Conservation (phyloP, 2,888 invertebrate species). For the Cataglyphis rosenhaueri region DNA sequence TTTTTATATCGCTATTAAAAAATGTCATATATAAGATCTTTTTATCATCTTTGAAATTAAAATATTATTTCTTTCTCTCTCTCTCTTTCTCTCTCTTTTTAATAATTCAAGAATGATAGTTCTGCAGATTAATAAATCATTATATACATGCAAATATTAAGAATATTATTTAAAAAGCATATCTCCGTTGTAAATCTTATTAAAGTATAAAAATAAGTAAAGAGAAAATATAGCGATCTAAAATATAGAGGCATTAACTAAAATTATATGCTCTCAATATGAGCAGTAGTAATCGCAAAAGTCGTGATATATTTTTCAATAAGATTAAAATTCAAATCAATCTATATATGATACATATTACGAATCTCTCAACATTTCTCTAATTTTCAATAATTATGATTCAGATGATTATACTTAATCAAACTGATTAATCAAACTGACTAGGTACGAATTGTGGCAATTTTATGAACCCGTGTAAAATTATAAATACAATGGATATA, state of each 20-base stretch:
- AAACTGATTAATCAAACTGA: constrained; percentile 10
- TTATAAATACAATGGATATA: neutral
- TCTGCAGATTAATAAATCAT: neutral
- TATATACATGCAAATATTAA: neutral
- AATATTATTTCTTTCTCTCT: neutral
- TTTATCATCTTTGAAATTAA: constrained; percentile 7
- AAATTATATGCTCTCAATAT: neutral
- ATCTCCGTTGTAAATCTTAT: neutral
- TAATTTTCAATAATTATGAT: constrained; percentile 22
- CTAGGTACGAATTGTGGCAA: neutral
- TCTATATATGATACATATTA: neutral
- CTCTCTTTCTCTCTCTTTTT: neutral
- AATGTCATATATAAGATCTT: neutral
- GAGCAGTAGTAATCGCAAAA: neutral
- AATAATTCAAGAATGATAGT: neutral
- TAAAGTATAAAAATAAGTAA: neutral
- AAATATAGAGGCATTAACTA: neutral
- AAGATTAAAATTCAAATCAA: constrained; percentile 59
- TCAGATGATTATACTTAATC: constrained; percentile 36
- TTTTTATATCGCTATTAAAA: constrained; percentile 3
- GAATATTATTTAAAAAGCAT: neutral
- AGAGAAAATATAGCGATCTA: neutral
- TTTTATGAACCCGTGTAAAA: neutral
- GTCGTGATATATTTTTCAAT: constrained; percentile 15
- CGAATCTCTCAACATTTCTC: constrained; percentile 31